These are phyloP conservation scores for Acromyrmex charruanus DNA, from an alignment of 1,140 invertebrate genomes.

Conservation along the genomic window DNA sequence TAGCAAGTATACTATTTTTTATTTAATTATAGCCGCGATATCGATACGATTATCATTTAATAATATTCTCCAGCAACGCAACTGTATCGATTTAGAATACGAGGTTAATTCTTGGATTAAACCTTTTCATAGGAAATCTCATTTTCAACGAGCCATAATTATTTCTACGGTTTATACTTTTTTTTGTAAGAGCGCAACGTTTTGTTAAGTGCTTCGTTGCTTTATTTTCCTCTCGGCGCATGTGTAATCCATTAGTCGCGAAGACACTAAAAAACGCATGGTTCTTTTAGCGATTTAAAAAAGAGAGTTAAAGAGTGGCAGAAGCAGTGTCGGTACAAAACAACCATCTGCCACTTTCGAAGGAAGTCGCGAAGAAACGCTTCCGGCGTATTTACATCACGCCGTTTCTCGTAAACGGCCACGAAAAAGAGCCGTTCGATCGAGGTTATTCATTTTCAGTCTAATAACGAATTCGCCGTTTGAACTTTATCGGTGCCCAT, in stretches of 20 bases:
- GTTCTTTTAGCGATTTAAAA: not conserved
- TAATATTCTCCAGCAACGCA: not conserved
- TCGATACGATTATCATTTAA: conserved; percentile 7
- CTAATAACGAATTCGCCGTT: conserved; percentile 40
- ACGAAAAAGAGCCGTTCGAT: conserved; percentile 16
- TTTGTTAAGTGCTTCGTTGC: conserved; percentile 1
- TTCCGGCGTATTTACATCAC: conserved; percentile 38
- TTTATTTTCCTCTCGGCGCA: conserved; percentile 4
- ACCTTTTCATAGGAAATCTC: not conserved
- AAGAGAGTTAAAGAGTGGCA: conserved; percentile 24
- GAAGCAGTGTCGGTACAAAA: not conserved
- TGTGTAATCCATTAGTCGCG: conserved; percentile 45
- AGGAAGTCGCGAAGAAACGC: conserved; percentile 46
- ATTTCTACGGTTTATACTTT: conserved; percentile 8
- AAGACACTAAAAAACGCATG: conserved; percentile 7
- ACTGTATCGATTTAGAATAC: not conserved
- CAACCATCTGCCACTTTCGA: conserved; percentile 42
- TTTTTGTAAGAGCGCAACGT: not conserved
- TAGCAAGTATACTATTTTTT: not conserved
- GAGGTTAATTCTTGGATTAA: not conserved
- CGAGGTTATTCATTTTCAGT: conserved; percentile 38
- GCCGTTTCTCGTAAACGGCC: not conserved
- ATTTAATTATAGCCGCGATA: conserved; percentile 10
- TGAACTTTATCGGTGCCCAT: not conserved
- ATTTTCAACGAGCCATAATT: not conserved